Evolutionary conservation across 1,140 invertebrate species (phyloP).

Genomic region (Drosophila busckii): DNA sequence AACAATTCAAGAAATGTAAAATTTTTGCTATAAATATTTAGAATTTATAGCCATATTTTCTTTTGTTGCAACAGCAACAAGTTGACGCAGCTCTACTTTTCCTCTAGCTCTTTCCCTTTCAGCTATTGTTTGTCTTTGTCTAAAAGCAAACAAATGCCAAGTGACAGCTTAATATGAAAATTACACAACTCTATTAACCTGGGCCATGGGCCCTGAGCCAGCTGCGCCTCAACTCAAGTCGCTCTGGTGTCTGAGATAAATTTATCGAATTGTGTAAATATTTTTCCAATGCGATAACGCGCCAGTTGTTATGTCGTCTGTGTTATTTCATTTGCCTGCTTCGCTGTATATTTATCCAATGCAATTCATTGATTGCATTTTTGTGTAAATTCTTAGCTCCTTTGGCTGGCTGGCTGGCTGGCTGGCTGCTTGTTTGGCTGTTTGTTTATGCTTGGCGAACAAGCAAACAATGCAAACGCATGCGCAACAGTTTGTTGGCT

Average conservation of each 20-base stretch:
- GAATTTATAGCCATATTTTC: too few relatives aligned
- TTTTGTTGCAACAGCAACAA: too few relatives aligned
- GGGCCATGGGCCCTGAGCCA: too few relatives aligned
- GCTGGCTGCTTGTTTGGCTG: constrained; percentile 21
- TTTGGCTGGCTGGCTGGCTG: constrained; percentile 14
- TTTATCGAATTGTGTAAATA: constrained; percentile 57
- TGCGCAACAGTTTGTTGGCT: constrained; percentile 35
- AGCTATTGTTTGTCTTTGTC: too few relatives aligned
- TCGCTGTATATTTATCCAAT: constrained; percentile 45
- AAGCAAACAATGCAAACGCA: constrained; percentile 28
- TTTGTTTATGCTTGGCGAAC: constrained; percentile 22
- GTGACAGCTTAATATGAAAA: constrained; percentile 35
- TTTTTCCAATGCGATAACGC: constrained; percentile 52
- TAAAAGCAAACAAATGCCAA: constrained; percentile 16
- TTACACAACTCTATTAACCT: constrained; percentile 26
- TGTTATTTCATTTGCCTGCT: constrained; percentile 1
- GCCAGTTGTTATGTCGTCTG: constrained; percentile 29
- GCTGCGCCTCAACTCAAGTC: constrained; percentile 10
- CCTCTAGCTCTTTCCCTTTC: not conserved
- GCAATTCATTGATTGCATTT: constrained; percentile 53
- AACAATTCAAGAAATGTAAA: too few relatives aligned
- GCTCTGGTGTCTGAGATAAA: constrained; percentile 31
- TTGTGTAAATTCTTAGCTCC: constrained; percentile 55
- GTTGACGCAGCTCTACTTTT: not conserved
- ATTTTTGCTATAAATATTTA: too few relatives aligned